These are phyloP conservation scores for Gadopsis marmoratus DNA, from an alignment of 2,797 vertebrate genomes.

Conservation along the genomic window DNA sequence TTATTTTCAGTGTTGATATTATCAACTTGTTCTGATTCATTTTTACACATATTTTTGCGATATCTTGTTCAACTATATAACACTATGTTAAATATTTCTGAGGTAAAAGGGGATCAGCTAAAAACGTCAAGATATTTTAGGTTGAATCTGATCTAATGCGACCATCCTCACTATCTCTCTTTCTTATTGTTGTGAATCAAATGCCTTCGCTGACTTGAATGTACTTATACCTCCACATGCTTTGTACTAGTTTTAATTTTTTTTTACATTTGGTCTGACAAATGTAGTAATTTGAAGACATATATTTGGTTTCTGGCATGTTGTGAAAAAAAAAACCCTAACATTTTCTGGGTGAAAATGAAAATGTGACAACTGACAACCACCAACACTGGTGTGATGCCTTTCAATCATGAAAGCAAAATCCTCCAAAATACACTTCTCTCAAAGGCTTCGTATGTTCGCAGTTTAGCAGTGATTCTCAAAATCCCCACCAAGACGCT, in stretches of 20 bases:
- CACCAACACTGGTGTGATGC: not conserved
- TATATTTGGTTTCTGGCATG: not conserved
- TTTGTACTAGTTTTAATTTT: accelerated
- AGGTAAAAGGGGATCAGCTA: no score
- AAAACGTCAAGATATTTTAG: not conserved
- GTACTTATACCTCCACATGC: not conserved
- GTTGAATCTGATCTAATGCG: not conserved
- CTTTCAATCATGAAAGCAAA: slow-evolving; percentile 9
- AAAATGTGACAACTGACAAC: not conserved
- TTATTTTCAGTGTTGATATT: no score
- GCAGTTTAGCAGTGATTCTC: not conserved
- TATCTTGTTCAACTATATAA: no score
- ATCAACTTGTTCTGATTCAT: no score
- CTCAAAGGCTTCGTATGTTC: not conserved
- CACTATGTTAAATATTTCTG: no score
- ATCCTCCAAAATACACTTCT: not conserved
- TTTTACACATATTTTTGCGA: no score
- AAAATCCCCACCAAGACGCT: not conserved
- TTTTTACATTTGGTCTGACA: not conserved
- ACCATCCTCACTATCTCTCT: not conserved
- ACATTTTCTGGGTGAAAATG: slow-evolving; percentile 1
- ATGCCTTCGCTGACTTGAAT: not conserved
- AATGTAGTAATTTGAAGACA: not conserved
- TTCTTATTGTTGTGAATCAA: not conserved
- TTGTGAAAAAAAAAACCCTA: not conserved